Base-by-base conservation (phyloP, 2,113 vertebrate genomes). In the Serilophus lunatus region DNA sequence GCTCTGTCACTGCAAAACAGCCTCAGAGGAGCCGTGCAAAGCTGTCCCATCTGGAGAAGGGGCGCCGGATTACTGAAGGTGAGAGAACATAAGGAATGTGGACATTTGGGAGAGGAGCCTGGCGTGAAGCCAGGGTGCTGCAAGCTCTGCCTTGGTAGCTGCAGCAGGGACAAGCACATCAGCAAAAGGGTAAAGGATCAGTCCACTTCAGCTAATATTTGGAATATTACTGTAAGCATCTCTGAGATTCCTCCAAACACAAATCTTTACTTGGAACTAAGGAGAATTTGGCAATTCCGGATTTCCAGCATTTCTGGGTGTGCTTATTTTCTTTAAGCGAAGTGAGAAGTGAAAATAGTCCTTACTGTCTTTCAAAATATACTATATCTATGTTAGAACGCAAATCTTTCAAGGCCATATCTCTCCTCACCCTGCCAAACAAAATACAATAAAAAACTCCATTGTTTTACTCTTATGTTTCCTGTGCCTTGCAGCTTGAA, bases 401-500 rank as follows among this genome's bases (percentile, higher is more conserved):
- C 31, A 71, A 60, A 91, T 84, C 61, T 91, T 95, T 85, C 86
- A 93, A 92, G 56, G 88, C 82, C 33, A 0, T 90, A 13, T 93
- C 86, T 78, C 72, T 82, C 31, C 53, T 82, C 25, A 10, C 15
- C 29, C 80, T 93, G 92, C 91, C 94, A 96, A 93, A 75, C 3
- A 4, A 96, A 88, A 93, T 22, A 86, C 29, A 63, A 49, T 93
- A 78, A 68, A 79, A 87, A 91, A 81, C 50, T 68, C 60, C 54
- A 86, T 92, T 97, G 95, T 93, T 93, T 72, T 70, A 35, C 49
- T 68, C 38, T 49, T 59, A 20, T 13, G 26, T 82, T 95, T 95
- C 83, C 87, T 92, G 77, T 92, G 91, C 92, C 68, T 96, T 88
- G 86, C 0, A 6, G 91, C 69, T 87, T 92, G 83, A 90, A 64